Evolutionary conservation across 2,888 invertebrate genomes (phyloP), one percentile per base, ranked within the genome.

Genomic region (Dasysyrphus tricinctus): DNA sequence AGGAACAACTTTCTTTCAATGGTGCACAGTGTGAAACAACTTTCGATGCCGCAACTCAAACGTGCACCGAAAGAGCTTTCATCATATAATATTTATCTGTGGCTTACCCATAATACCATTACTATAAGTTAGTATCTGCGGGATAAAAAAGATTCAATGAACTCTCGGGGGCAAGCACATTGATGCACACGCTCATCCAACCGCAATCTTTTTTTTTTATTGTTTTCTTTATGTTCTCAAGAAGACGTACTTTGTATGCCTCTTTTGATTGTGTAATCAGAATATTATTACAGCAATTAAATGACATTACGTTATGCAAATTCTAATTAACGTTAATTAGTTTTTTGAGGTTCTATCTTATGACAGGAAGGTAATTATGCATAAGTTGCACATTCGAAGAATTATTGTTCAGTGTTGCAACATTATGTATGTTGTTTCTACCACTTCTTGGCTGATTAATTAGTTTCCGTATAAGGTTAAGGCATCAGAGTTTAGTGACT

Each of bases 1-100:
- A 77, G 81, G 81, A 85, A 85, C 85, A 85, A 85, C 85, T 85
- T 85, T 85, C 85, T 85, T 81, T 80, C 73, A 39, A 19, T 75
- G 57, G 14, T 49, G 72, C n/a, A 32, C 47, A 44, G 44, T 34
- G 29, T 72, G 80, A 54, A 77, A 74, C 81, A 85, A 85, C 85
- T 85, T 85, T 85, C 85, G 81, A 81, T 85, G 76, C 61, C 70
- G 59, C 49, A 80, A 14, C 19, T 54, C 3, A 42, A 65, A 61
- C 83, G 69, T 80, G 83, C 63, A 29, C 34, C 37, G 3, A 56
- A 49, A 79, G 57, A 74, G 32, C 82, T 63, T 73, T 42, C 67
- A 79, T 54, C 69, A 54, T 32, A 3, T 3, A 37, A 37, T 19
- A 7, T 42, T 14, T 24, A 32, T 9, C 49, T 19, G 54, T 29